Conservation (phyloP, 2,888 invertebrate species). For the Antheraea yamamai region DNA sequence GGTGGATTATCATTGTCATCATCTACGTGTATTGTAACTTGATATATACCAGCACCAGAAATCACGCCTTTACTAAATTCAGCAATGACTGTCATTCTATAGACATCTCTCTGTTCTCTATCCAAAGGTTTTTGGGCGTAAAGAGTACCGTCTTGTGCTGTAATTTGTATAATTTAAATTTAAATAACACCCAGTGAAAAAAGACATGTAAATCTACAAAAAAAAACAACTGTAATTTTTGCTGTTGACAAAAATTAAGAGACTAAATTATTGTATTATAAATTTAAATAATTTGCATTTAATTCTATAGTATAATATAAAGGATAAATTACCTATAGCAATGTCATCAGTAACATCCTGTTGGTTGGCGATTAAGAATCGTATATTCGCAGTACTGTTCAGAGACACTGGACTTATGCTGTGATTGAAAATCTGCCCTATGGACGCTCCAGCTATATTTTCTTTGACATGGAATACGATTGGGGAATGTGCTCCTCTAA, state of each 20-base stretch:
- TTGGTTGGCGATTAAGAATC: slow-evolving; percentile 91
- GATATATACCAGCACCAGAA: slow-evolving; percentile 88
- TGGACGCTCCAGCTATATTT: slow-evolving; percentile 87
- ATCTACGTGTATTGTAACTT: slow-evolving; percentile 89
- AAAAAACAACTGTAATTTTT: slow-evolving; percentile 14
- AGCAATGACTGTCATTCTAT: slow-evolving; percentile 90
- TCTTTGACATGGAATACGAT: slow-evolving; percentile 89
- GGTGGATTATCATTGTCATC: slow-evolving; percentile 95
- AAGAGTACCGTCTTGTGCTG: slow-evolving; percentile 88
- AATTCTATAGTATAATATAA: slow-evolving; percentile 29
- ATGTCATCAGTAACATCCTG: slow-evolving; percentile 91
- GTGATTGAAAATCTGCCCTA: slow-evolving; percentile 86
- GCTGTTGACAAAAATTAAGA: neutral
- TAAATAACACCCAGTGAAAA: neutral
- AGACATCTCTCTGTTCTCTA: slow-evolving; percentile 87
- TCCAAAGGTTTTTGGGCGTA: slow-evolving; percentile 89
- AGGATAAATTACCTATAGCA: slow-evolving; percentile 80
- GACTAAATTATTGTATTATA: neutral
- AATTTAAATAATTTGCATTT: neutral
- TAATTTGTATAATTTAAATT: slow-evolving; percentile 30
- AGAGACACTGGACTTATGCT: slow-evolving; percentile 62
- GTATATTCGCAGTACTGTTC: slow-evolving; percentile 77
- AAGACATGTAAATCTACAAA: neutral
- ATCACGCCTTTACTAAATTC: slow-evolving; percentile 87
- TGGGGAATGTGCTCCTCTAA: slow-evolving; percentile 86